A percentile compares a stretch with the other conserved stretches of the same genome.
These are phyloP conservation scores for Montipora capricornis DNA, from an alignment of 64 coral and sea anemone genomes.

Conservation along the genomic window DNA sequence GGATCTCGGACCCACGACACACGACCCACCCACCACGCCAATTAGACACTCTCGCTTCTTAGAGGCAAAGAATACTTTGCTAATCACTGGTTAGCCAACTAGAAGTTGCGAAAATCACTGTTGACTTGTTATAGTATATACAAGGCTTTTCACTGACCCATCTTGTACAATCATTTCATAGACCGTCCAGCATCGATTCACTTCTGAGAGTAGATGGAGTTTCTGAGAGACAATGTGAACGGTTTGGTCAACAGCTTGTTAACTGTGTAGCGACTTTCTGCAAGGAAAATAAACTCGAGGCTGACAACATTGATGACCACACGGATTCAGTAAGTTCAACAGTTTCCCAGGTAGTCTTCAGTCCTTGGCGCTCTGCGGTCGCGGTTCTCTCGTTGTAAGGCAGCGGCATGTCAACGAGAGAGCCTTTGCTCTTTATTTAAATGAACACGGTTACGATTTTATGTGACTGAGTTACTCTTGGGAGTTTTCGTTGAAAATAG, in stretches of 20 bases:
- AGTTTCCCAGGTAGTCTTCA: neutral
- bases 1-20: too few relatives aligned
- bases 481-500: too few relatives aligned
- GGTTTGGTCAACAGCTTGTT: slow-evolving; percentile 87
- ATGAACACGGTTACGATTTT: too few relatives aligned
- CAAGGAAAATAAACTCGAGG: slow-evolving; percentile 56
- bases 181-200: slow-evolving; percentile 66
- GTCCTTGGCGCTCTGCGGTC: neutral
- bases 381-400: neutral
- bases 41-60: too few relatives aligned
- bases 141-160: too few relatives aligned
- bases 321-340: slow-evolving; percentile 9
- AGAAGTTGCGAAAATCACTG: too few relatives aligned
- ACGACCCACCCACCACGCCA: too few relatives aligned
- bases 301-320: slow-evolving; percentile 44
- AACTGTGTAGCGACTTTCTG: slow-evolving; percentile 86
- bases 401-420: neutral
- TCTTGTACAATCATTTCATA: neutral
- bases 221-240: slow-evolving; percentile 88
- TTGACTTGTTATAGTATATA: too few relatives aligned
- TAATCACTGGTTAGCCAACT: too few relatives aligned
- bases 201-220: slow-evolving; percentile 88
- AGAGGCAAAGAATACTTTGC: too few relatives aligned
- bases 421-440: too few relatives aligned
- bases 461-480: too few relatives aligned